Base-by-base conservation (phyloP, 2,797 vertebrate genomes). In the Megalops cyprinoides region DNA sequence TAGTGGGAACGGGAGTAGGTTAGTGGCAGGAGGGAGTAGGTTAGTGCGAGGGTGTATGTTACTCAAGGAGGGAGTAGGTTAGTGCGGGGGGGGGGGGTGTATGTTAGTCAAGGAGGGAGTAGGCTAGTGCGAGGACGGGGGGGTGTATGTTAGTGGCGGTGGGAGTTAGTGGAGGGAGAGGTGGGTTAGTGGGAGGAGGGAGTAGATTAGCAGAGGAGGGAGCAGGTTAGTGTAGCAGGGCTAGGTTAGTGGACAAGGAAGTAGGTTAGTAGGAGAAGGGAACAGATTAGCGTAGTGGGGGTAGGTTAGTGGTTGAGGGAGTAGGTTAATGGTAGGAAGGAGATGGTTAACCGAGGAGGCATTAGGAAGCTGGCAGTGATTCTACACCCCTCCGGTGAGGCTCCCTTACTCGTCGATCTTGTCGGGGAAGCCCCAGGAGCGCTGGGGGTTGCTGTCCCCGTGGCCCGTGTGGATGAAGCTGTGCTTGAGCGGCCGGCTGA, bases 391-490 rank as follows among this genome's bases (percentile, higher is more conserved):
- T 37, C 39, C 48, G 46, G 44, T 31, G 7, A 31, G 18, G 48
- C 65, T 74, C 85, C 86, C 92, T 89, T 90, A 99, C 98, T 97
- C 98, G 79, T 99, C 98, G 14, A 99, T 99, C 91, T 94, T 97
- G 89, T 99, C 98, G 0, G 98, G 97, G 67, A 97, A 96, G 12
- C 98, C 98, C 98, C 98, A 99, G 95, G 97, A 97, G 87, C 97
- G 94, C 87, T 97, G 96, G 0, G 97, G 98, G 90, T 99, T 96
- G 0, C 96, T 98, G 95, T 99, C 98, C 37, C 98, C 98, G 83
- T 99, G 98, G 62, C 98, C 98, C 0, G 98, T 99, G 92, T 99
- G 98, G 90, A 99, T 99, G 92, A 99, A 99, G 87, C 98, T 99
- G 92, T 99, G 97, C 89, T 99, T 98, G 83, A 99, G 96, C 0